A percentile compares a stretch with the other conserved stretches of the same genome.
These are phyloP conservation scores for Chrysogorgia sp. DNA, from an alignment of 92 coral and sea anemone genomes.

Conservation along the genomic window DNA sequence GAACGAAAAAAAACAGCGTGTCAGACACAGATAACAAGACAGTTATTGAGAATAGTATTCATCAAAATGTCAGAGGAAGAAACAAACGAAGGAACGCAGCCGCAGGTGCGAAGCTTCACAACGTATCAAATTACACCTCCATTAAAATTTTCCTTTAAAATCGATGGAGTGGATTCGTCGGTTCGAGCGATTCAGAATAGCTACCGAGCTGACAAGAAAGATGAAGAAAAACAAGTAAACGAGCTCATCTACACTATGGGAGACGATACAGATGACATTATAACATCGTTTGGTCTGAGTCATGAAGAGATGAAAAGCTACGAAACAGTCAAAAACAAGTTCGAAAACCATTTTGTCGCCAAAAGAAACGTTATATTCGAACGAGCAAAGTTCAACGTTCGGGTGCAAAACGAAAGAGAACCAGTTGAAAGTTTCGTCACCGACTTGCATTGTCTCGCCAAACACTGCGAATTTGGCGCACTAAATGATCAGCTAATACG, in stretches of 20 bases:
- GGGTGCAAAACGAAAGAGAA: background rate
- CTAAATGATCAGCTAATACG: constrained; percentile 17
- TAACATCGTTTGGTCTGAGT: background rate
- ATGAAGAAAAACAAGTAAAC: constrained; percentile 45
- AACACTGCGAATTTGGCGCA: constrained; percentile 18
- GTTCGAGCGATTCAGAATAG: constrained; percentile 55
- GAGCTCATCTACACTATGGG: constrained; percentile 30
- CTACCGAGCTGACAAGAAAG: constrained; percentile 45
- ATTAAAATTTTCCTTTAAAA: constrained; percentile 45
- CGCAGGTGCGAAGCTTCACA: background rate
- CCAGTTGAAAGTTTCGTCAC: background rate
- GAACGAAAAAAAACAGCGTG: too few species aligned
- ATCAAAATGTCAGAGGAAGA: background rate
- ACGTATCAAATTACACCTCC: constrained; percentile 37
- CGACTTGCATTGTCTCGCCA: constrained; percentile 22
- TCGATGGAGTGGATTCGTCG: constrained; percentile 52
- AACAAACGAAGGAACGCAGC: constrained; percentile 6
- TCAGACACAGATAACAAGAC: too few species aligned
- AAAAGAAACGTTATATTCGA: background rate
- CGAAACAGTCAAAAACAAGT: constrained; percentile 15
- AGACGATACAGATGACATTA: constrained; percentile 11
- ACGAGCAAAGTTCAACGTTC: constrained; percentile 32
- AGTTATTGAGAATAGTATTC: too few species aligned
- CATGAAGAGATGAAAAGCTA: constrained; percentile 2
- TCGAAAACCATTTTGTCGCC: background rate